Conservation (phyloP, 1,140 invertebrate genomes). For the Drosophila punjabiensis region DNA sequence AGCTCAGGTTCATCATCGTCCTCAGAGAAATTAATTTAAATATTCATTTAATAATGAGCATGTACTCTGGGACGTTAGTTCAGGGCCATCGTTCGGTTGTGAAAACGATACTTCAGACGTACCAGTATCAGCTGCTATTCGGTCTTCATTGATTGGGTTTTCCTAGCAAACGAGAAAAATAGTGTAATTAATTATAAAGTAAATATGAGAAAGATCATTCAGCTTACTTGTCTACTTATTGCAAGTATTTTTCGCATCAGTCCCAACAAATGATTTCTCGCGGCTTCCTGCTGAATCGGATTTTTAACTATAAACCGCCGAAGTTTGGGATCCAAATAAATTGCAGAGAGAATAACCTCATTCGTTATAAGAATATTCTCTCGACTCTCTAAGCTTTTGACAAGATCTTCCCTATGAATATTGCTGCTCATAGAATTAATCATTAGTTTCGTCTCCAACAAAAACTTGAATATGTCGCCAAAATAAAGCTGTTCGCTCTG, state of each 20-base stretch:
- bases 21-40: conserved; percentile 7
- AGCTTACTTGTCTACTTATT: conserved; percentile 4
- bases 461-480: conserved; percentile 17
- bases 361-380: background rate
- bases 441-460: conserved; percentile 18
- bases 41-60: conserved; percentile 18
- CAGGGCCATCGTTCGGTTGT: conserved; percentile 3
- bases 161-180: conserved; percentile 9
- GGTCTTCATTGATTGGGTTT: conserved; percentile 2
- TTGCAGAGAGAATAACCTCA: too few relatives aligned
- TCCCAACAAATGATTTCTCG: conserved; percentile 12
- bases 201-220: conserved; percentile 4
- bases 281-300: conserved; percentile 9
- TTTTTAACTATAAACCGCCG: conserved; percentile 8
- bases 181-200: too few relatives aligned
- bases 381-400: conserved; percentile 3
- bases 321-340: conserved; percentile 22
- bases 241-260: conserved; percentile 11
- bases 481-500: conserved; percentile 25
- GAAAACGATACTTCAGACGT: conserved; percentile 2
- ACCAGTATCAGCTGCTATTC: background rate
- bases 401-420: conserved; percentile 17
- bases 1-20: conserved; percentile 9
- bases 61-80: conserved; percentile 13
- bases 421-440: conserved; percentile 14